Percentiles rank a stretch among this genome's conserved stretches.
These are phyloP conservation scores for Cephalopterus ornatus DNA, from an alignment of 2,113 vertebrate species.

Conservation along the genomic window DNA sequence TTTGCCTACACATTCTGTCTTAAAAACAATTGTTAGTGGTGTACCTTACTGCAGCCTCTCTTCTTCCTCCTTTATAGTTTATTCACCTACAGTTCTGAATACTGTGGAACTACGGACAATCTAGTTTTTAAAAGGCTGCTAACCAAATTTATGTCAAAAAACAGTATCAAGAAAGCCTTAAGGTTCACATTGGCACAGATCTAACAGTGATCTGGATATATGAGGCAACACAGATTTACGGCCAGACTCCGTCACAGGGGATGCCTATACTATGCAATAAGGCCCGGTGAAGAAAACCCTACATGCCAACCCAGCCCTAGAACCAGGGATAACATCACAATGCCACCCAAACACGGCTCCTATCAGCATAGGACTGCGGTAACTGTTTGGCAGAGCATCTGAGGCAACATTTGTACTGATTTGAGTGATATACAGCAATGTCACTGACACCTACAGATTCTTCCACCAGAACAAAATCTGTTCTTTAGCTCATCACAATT, in stretches of 20 bases:
- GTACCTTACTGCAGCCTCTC: not conserved
- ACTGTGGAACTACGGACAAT: rapidly evolving
- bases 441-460: not conserved
- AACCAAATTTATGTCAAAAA: not conserved
- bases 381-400: not conserved
- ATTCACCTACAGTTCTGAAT: not conserved
- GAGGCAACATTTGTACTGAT: not conserved
- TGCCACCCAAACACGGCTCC: not conserved
- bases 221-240: not conserved
- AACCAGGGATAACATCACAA: not conserved
- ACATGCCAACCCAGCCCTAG: rapidly evolving
- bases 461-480: not conserved
- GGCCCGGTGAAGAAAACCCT: not conserved
- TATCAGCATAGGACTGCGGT: not conserved
- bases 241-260: not conserved
- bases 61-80: not conserved
- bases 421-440: not conserved
- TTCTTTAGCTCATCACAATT: not conserved
- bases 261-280: not conserved
- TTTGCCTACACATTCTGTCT: not conserved
- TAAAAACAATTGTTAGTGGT: not conserved
- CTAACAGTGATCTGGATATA: not conserved
- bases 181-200: not conserved
- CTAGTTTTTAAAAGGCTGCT: not conserved
- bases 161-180: not conserved